Conservation (phyloP, 2,888 invertebrate genomes). For the Nudaria mundana region DNA sequence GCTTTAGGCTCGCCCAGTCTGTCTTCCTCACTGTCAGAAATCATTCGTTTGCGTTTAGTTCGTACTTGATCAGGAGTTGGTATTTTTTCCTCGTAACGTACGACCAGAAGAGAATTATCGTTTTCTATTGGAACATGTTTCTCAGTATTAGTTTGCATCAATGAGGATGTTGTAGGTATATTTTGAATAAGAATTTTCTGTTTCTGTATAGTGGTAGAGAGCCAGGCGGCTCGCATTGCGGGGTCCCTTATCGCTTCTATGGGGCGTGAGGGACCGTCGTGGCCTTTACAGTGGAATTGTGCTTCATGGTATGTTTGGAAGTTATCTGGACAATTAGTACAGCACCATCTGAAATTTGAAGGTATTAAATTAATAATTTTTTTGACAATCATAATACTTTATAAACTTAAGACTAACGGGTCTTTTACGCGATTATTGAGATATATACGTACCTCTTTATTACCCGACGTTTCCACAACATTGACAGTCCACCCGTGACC, state of each 20-base stretch:
- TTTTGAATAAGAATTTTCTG: slow-evolving; percentile 42
- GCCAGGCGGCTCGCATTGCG: slow-evolving; percentile 50
- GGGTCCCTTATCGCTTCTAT: slow-evolving; percentile 52
- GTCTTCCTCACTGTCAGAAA: slow-evolving; percentile 52
- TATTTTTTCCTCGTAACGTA: slow-evolving; percentile 57
- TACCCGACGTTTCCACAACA: too few relatives aligned
- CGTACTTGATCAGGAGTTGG: slow-evolving; percentile 41
- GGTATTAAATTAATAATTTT: not conserved
- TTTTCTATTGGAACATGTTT: slow-evolving; percentile 11
- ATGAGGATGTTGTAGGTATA: not conserved
- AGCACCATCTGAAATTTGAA: slow-evolving; percentile 59
- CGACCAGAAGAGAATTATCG: slow-evolving; percentile 62
- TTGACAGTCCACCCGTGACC: too few relatives aligned
- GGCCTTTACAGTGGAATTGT: slow-evolving; percentile 63
- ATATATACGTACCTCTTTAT: too few relatives aligned
- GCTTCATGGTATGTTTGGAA: slow-evolving; percentile 67
- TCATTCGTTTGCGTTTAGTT: slow-evolving; percentile 20
- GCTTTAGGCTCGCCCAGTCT: slow-evolving; percentile 44
- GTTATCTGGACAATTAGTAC: slow-evolving; percentile 50
- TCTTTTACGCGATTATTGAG: too few relatives aligned
- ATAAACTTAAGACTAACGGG: too few relatives aligned
- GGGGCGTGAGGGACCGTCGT: slow-evolving; percentile 44
- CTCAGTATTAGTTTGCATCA: slow-evolving; percentile 10
- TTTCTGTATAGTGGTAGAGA: slow-evolving; percentile 38
- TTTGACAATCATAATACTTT: too few relatives aligned